Conservation (phyloP, 1,140 invertebrate species). For the Coelopa frigida region DNA sequence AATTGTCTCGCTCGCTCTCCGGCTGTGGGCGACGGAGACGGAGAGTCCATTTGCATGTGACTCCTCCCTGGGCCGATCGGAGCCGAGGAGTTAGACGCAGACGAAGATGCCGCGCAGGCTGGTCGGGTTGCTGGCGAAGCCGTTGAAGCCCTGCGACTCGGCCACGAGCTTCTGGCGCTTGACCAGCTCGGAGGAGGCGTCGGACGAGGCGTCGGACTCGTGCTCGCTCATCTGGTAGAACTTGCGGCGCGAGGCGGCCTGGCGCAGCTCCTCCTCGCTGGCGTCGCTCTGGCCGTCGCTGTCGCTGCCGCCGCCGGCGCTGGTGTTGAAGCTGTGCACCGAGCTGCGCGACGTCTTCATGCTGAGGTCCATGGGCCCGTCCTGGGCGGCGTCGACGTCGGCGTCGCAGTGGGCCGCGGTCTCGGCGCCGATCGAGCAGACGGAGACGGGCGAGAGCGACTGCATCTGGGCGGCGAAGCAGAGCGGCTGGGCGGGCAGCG, state of each 20-base stretch:
- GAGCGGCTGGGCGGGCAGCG: conserved; percentile 10
- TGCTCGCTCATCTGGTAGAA: conserved; percentile 30
- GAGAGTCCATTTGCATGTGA: background rate
- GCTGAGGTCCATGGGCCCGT: conserved; percentile 72
- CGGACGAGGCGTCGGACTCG: conserved; percentile 21
- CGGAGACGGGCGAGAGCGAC: conserved; percentile 37
- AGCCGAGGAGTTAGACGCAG: conserved; percentile 22
- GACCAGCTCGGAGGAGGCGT: conserved; percentile 8
- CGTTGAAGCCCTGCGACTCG: conserved; percentile 13
- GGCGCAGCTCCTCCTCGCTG: conserved; percentile 24
- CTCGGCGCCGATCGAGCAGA: conserved; percentile 36
- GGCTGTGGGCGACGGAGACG: too few species aligned
- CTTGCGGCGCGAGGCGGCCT: conserved; percentile 26
- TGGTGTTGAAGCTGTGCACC: conserved; percentile 30
- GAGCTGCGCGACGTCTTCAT: conserved; percentile 53
- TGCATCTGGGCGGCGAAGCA: conserved; percentile 39
- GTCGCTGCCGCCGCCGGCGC: background rate
- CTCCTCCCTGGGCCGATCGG: background rate
- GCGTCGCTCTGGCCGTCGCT: conserved; percentile 25
- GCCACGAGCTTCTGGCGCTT: conserved; percentile 32
- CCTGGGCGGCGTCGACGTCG: conserved; percentile 44
- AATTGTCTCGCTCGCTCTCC: background rate
- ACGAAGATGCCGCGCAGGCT: conserved; percentile 39
- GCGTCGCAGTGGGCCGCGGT: conserved; percentile 12
- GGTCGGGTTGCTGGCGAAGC: conserved; percentile 27